Evolutionary conservation across 2,888 invertebrate genomes (phyloP), one percentile per base, ranked within the genome.

Genomic region (Exephanes ischioxanthus): DNA sequence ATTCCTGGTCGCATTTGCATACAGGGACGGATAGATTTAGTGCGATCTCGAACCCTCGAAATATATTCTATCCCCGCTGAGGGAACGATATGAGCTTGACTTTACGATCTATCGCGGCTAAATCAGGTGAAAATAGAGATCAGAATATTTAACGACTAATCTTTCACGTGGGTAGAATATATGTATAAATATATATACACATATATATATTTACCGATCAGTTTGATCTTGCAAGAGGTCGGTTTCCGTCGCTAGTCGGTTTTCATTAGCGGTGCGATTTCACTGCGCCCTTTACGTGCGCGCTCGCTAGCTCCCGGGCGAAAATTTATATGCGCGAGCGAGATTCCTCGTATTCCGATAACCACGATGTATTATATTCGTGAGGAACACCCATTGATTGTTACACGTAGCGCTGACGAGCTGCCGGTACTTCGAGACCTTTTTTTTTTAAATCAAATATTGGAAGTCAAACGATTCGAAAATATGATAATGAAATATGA

Each of bases 11-110:
- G 63, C 70, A 88, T 87, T 87, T 87, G 71, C 86, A 88, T 88
- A 84, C 66, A 58, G 84, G 81, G 86, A 86, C 84, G 79, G 82
- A 88, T 88, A 87, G 85, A 88, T 87, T 88, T 84, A 85, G 77
- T 71, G 82, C 61, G 72, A 78, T 78, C 82, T 73, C 30, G 51
- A 67, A 76, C 70, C 61, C 45, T 58, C 33, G 53, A 63, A 80
- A 85, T 83, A 80, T 83, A 83, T 85, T 58, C 75, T 16, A 5
- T 63, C 33, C 33, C 16, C 51, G 16, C 75, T 53, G 53, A 26
- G 33, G 33, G 51, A 79, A 41, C 51, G 53, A 19, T 72, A 77
- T 77, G 61, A 78, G 73, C 61, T 63, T 55, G 53, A 26, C 66
- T 70, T 58, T 61, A 6, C 33, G 51, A 76, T 53, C 51, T 48